phyloP scores from a whole-genome alignment of 2,888 invertebrate genomes.

The Drosophila emarginata region DNA sequence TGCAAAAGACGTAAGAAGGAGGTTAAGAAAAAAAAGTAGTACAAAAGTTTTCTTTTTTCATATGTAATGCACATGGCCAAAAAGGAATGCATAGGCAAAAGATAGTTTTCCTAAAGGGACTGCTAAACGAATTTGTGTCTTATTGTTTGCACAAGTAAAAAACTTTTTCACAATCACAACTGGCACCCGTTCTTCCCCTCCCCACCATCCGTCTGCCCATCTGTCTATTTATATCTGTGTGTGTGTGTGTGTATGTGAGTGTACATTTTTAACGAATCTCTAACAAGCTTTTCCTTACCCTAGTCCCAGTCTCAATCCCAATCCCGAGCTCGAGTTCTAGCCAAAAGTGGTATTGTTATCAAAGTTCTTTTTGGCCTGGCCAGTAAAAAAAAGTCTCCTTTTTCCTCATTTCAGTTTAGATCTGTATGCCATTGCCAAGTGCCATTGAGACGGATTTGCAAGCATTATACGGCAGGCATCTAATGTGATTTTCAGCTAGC shows the following conservation, averaged over 20 bases:
- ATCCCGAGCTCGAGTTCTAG: constrained; percentile 29
- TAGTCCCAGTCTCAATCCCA: constrained; percentile 40
- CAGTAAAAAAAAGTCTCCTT: constrained; percentile 24
- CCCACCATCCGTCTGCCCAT: constrained; percentile 21
- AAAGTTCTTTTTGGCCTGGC: constrained; percentile 56
- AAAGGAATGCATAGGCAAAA: constrained; percentile 31
- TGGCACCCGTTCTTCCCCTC: background rate
- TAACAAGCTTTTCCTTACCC: constrained; percentile 71
- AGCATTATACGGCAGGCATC: constrained; percentile 68
- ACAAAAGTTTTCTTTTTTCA: constrained; percentile 63
- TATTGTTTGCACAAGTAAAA: constrained; percentile 76
- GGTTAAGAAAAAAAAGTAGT: constrained; percentile 15
- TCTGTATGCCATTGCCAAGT: constrained; percentile 49
- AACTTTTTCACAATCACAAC: constrained; percentile 60
- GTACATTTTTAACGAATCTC: constrained; percentile 76
- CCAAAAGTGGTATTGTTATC: constrained; percentile 69
- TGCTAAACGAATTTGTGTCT: constrained; percentile 77
- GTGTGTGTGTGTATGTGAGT: constrained; percentile 40
- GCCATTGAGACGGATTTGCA: constrained; percentile 76
- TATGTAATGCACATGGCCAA: constrained; percentile 39
- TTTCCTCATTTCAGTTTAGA: background rate
- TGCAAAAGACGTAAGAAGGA: constrained; percentile 53
- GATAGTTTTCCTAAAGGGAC: constrained; percentile 40
- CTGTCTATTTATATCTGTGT: background rate
- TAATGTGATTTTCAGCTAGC: constrained; percentile 76